These are phyloP conservation scores for Coenobita brevimanus DNA, from an alignment of 1,140 invertebrate species.

Conservation along the genomic window DNA sequence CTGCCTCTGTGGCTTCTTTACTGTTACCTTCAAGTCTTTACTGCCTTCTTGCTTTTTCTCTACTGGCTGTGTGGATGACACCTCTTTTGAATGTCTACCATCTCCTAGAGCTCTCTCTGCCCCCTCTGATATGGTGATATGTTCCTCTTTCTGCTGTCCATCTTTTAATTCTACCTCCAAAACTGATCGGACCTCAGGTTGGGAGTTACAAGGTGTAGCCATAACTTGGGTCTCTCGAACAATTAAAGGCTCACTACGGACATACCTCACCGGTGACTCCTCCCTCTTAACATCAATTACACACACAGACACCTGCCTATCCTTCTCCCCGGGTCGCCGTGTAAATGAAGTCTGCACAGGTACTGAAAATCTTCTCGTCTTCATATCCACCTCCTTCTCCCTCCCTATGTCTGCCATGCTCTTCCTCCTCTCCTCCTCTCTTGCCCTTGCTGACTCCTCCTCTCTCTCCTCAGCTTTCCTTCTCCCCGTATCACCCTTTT, in stretches of 20 bases:
- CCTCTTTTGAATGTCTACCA: not conserved
- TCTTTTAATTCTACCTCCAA: conserved; percentile 39
- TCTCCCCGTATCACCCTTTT: conserved; percentile 8
- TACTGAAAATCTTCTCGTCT: conserved; percentile 19
- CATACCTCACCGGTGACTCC: conserved; percentile 50
- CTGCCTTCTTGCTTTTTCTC: not conserved
- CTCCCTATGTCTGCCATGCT: not conserved
- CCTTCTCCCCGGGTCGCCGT: conserved; percentile 1
- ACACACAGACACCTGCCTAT: conserved; percentile 62
- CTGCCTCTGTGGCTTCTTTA: not conserved
- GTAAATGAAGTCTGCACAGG: conserved; percentile 4
- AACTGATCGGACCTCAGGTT: conserved; percentile 33
- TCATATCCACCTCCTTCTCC: conserved; percentile 10
- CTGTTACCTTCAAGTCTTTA: not conserved
- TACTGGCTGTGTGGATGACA: not conserved
- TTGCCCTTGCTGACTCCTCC: not conserved
- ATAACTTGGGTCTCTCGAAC: conserved; percentile 62
- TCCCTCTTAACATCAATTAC: conserved; percentile 64
- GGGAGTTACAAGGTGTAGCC: conserved; percentile 54
- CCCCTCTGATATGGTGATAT: conserved; percentile 24
- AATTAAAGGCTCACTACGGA: conserved; percentile 61
- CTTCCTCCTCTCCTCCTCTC: not conserved
- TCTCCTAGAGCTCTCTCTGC: not conserved
- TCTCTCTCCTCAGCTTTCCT: not conserved
- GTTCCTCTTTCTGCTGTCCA: conserved; percentile 36